These are phyloP conservation scores for Petroica traversi DNA, from an alignment of 2,113 vertebrate genomes.

Conservation along the genomic window DNA sequence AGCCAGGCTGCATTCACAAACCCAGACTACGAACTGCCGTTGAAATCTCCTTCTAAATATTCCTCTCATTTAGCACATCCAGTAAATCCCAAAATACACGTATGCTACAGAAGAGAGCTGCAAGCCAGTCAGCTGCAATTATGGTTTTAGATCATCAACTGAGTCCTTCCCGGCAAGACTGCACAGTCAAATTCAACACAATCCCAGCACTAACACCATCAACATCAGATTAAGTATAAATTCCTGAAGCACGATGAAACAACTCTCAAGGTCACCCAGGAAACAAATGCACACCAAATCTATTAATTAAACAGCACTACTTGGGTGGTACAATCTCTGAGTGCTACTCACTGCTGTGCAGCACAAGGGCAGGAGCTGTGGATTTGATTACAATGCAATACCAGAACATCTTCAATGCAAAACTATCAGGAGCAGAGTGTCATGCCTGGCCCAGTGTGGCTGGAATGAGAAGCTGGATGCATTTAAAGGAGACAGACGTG, in stretches of 20 bases:
- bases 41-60: neutral
- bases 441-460: neutral
- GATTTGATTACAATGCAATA: neutral
- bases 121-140: neutral
- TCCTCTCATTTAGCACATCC: neutral
- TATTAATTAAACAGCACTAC: neutral
- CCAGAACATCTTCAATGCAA: neutral
- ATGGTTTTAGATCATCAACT: neutral
- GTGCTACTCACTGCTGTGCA: neutral
- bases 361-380: neutral
- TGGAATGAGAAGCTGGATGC: neutral
- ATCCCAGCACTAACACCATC: neutral
- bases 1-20: neutral
- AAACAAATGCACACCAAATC: neutral
- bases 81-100: neutral
- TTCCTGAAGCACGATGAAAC: neutral
- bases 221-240: neutral
- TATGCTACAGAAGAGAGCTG: neutral
- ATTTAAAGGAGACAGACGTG: slow-evolving; percentile 10
- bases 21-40: neutral
- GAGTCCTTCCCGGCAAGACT: neutral
- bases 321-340: neutral
- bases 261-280: neutral
- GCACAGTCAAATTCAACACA: neutral
- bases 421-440: neutral